Evolutionary conservation across 2,888 invertebrate genomes (phyloP), one percentile per base, ranked within the genome.

Genomic region (Leptogaster cylindrica): DNA sequence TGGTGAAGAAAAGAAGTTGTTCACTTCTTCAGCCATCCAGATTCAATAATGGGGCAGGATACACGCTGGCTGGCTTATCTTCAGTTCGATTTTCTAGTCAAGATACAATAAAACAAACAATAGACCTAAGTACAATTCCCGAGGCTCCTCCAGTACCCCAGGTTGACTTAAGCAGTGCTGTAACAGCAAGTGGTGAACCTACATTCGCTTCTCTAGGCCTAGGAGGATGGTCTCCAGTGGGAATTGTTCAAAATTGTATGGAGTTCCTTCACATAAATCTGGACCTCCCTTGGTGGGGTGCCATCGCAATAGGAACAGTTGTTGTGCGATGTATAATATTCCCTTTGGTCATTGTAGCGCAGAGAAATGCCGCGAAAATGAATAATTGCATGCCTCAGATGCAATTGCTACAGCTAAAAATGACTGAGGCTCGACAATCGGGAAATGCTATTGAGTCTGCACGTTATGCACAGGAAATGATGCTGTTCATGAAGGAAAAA

Each of bases 281-380:
- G 8, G 93, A 90, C 73, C 71, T 97, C 8, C 97, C 97, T 0
- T 98, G 98, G 98, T 98, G 97, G 95, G 88, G 85, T 33, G 84
- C 92, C 8, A 95, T 97, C 73, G 83, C 89, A 2, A 81, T 90
- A 65, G 91, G 91, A n/a, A 97, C 97, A 0, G 68, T 92, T 1
- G 79, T 87, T 27, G 87, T 96, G 0, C 86, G 97, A 74, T 75
- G 88, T 0, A 73, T 86, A 0, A 84, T 97, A 78, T 94, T 97
- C 74, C 97, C 97, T 0, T 79, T 97, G 65, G 91, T 96, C 0
- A 85, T 98, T 63, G 79, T 89, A 74, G 83, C 92, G 0, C 96
- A 96, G 81, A 86, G 88, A 73, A 92, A 92, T 79, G 85, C 89
- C 0, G 91, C 92, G 0, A 85, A 86, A 72, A 90, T 96, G 89